Conservation (phyloP, 2,888 invertebrate genomes). For the Mamestra brassicae region DNA sequence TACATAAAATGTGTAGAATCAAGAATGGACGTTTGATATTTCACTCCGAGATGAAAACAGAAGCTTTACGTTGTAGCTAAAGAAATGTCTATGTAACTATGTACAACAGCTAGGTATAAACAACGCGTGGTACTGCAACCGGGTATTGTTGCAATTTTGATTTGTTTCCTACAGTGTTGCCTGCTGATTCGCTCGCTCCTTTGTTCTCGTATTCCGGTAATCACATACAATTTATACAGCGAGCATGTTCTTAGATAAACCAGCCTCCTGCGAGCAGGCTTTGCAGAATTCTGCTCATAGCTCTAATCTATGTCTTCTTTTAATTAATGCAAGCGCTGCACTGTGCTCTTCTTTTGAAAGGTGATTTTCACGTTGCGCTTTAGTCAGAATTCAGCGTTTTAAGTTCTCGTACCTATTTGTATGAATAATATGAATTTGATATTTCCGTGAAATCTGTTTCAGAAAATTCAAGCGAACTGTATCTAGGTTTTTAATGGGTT, state of each 20-base stretch:
- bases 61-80: constrained; percentile 20
- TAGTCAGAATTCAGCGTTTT: constrained; percentile 1
- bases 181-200: constrained; percentile 48
- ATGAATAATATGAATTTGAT: too few relatives aligned
- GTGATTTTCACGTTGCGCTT: constrained; percentile 20
- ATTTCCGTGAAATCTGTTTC: background rate
- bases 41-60: constrained; percentile 19
- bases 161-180: constrained; percentile 53
- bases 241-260: constrained; percentile 49
- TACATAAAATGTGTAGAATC: background rate
- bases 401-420: background rate
- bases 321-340: constrained; percentile 48
- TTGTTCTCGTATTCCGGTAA: constrained; percentile 69
- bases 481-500: background rate
- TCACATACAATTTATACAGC: constrained; percentile 69
- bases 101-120: constrained; percentile 27
- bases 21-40: constrained; percentile 11
- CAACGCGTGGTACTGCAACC: constrained; percentile 43
- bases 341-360: constrained; percentile 22
- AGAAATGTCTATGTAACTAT: constrained; percentile 17
- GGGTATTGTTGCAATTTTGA: constrained; percentile 64
- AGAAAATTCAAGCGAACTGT: background rate
- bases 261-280: constrained; percentile 22
- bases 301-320: constrained; percentile 44
- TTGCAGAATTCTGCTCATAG: constrained; percentile 28